Conservation (phyloP, 2,888 invertebrate genomes). For the Hirtodrosophila duncani region DNA sequence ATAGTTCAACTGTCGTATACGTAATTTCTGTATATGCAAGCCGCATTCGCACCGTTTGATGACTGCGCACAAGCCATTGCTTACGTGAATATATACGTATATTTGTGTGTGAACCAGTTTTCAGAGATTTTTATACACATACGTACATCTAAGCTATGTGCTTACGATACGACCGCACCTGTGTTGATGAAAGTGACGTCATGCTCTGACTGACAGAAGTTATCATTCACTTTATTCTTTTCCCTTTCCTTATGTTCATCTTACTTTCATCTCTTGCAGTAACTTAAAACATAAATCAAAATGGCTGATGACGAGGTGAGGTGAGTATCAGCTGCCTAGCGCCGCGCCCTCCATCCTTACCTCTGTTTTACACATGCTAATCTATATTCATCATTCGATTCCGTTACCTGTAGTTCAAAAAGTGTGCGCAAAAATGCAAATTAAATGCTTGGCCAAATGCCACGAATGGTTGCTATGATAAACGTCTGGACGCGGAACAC, state of each 20-base stretch:
- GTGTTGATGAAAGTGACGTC: conserved; percentile 21
- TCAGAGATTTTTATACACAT: conserved; percentile 32
- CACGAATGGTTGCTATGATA: no score
- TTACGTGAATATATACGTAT: background rate
- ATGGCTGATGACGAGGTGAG: conserved; percentile 98
- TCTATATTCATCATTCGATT: no score
- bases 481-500: no score
- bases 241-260: conserved; percentile 13
- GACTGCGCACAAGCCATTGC: conserved; percentile 1
- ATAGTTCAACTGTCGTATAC: conserved; percentile 51
- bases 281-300: conserved; percentile 79
- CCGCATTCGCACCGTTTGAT: conserved; percentile 67
- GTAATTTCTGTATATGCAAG: conserved; percentile 50
- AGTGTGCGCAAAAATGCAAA: background rate
- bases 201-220: conserved; percentile 5
- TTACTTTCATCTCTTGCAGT: conserved; percentile 57
- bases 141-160: background rate
- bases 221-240: conserved; percentile 3
- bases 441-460: no score
- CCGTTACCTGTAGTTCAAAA: no score
- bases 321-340: conserved; percentile 81
- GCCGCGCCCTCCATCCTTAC: background rate
- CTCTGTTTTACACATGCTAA: no score
- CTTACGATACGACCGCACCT: background rate
- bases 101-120: conserved; percentile 16